A percentile compares a stretch with the other conserved stretches of the same genome.
Conservation (phyloP, 1,140 invertebrate genomes). For the Sitobion miscanthi region DNA sequence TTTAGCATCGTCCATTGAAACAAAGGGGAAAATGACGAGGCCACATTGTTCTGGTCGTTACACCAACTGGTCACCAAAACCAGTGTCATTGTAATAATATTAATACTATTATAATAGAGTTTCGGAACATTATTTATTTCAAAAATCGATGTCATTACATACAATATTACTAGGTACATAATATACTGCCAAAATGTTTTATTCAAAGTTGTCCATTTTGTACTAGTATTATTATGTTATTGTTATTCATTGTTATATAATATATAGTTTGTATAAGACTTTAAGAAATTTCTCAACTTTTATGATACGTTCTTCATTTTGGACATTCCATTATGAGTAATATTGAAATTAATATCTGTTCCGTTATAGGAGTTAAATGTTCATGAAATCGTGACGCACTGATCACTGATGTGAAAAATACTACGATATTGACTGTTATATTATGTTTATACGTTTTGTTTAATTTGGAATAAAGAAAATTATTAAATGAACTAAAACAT, state of each 20-base stretch:
- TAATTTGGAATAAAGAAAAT: background rate
- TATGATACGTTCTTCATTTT: background rate
- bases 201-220: too few species aligned
- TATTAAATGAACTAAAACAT: background rate
- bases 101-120: background rate
- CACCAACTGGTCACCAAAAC: slow-evolving; percentile 1
- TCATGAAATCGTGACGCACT: background rate
- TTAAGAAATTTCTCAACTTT: background rate
- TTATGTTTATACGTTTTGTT: background rate
- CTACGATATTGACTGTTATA: background rate
- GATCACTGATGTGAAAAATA: background rate
- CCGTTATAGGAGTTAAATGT: background rate
- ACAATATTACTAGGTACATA: background rate
- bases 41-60: background rate
- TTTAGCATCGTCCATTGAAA: background rate
- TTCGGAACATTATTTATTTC: background rate
- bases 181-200: background rate
- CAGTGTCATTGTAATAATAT: background rate
- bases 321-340: background rate
- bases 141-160: background rate
- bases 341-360: background rate
- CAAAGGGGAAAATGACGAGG: background rate
- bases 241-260: background rate
- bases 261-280: background rate
- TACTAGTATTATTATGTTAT: background rate